Percentiles rank a stretch among this genome's conserved stretches.
These are phyloP conservation scores for Calidris pygmaea DNA, from an alignment of 2,113 vertebrate genomes.

Conservation along the genomic window DNA sequence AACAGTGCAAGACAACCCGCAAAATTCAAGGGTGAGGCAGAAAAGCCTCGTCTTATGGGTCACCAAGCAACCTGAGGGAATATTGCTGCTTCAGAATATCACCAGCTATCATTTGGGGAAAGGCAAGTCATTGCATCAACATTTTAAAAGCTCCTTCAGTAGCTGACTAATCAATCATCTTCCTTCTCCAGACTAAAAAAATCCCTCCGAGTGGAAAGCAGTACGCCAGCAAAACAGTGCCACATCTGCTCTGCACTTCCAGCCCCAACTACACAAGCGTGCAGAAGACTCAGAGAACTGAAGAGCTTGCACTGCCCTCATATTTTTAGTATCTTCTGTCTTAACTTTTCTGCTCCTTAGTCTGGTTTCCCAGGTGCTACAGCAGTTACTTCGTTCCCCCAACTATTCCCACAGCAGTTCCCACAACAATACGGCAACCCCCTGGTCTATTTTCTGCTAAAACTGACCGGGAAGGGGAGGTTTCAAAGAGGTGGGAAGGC, in stretches of 20 bases:
- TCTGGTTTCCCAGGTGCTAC: background rate
- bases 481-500: background rate
- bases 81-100: background rate
- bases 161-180: slow-evolving; percentile 4
- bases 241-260: background rate
- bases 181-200: background rate
- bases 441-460: background rate
- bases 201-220: background rate
- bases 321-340: background rate
- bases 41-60: background rate
- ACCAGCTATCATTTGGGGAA: background rate
- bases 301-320: background rate
- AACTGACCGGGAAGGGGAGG: background rate
- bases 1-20: background rate
- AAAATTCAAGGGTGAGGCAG: background rate
- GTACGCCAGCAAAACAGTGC: background rate
- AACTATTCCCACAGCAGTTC: background rate
- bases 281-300: background rate
- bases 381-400: rapidly evolving
- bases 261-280: background rate
- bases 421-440: background rate
- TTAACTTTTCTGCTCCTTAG: background rate
- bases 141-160: background rate
- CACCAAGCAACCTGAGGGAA: background rate
- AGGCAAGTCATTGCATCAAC: background rate